Evolutionary conservation across 2,888 invertebrate genomes (phyloP), one percentile per base, ranked within the genome.

Genomic region (Laothoe populi): DNA sequence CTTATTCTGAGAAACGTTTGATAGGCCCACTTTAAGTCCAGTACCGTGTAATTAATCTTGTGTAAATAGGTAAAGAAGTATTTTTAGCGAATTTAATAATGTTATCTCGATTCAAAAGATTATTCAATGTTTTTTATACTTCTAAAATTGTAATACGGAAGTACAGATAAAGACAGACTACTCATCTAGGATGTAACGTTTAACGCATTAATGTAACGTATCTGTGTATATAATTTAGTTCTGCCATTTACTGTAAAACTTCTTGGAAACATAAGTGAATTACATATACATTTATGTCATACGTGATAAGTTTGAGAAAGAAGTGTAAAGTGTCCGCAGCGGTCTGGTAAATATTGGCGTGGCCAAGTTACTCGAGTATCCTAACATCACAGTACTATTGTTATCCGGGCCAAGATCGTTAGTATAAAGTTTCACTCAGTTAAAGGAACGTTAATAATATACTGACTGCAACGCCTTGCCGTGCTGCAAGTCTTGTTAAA

Each of bases 391-490:
- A 69, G 65, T 64, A 65, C 66, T 64, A 60, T 61, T 69, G 59
- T 70, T 72, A 75, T 76, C 71, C 69, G 61, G 69, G 70, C 69
- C 73, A 71, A 70, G 72, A 74, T 71, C 74, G 64, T 72, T 73
- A 66, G 74, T 77, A 65, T 77, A 68, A 71, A 73, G 75, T 79
- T 81, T 79, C 78, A 73, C 70, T 71, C 67, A 38, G 68, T 70
- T 73, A 69, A 69, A 72, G 64, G 62, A 66, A 67, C 64, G 65
- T 68, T 67, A 67, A 64, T 69, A 72, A 71, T 73, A 66, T 68
- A 46, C 65, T 66, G 67, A 65, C 61, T 61, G 66, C 61, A 73
- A 63, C 64, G 64, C 65, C 57, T n/a, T n/a, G 31, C 31, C 31
- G 65, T 68, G 65, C 62, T 62, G 61, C 69, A 64, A 74, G 67